Evolutionary conservation across 2,888 invertebrate species (phyloP), one percentile per base, ranked within the genome.

Genomic region (Plutella xylostella): DNA sequence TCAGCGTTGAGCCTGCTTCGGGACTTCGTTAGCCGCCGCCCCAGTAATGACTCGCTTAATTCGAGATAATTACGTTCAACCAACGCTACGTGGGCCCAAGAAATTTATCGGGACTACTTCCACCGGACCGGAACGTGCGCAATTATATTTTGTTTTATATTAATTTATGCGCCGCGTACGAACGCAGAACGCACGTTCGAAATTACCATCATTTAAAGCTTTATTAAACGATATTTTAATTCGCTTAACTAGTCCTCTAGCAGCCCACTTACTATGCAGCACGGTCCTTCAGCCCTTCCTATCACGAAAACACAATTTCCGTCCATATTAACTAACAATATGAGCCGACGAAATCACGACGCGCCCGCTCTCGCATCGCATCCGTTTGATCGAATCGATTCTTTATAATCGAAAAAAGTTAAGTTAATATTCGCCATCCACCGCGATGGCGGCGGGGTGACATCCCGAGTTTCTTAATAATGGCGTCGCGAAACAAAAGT

Each of bases 271-370:
- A 68, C 72, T 77, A 82, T 82, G 71, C 80, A 64, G 5, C 15
- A 55, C 54, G 57, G 58, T 57, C 61, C 64, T 58, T 50, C 54
- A 52, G 55, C 61, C 61, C 71, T 76, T 82, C 79, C 82, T 65
- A 72, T 79, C 74, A 78, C 78, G 75, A 71, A 66, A 62, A 69
- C 65, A 64, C 73, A 72, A 74, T 79, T 68, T 78, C 79, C 79
- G 75, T 64, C 66, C 61, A 71, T 68, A 69, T 74, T 70, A 75
- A 72, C 71, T 69, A 70, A 72, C 65, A 70, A 67, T 63, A 61
- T 70, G 72, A 68, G 68, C 70, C 58, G 3, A 39, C 14, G 21
- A 42, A 30, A 31, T 31, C 22, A 39, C 19, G 31, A 22, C 14
- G 57, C 66, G 65, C 69, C 68, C 71, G 63, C 69, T 12, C 25